Base-by-base conservation (phyloP, 2,888 invertebrate species). In the Argynnis bischoffii region DNA sequence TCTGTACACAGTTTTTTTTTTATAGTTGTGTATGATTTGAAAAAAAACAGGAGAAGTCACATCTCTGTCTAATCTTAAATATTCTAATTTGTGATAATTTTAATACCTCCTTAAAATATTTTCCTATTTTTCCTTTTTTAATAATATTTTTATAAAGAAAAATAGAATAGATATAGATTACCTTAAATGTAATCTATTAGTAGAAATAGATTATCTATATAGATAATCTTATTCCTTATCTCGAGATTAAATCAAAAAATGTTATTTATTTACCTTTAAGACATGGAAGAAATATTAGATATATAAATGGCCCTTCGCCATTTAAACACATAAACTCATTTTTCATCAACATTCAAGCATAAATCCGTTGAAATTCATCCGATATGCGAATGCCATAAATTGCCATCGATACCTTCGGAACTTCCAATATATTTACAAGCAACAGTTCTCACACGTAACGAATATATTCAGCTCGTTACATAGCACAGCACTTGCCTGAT, bases 401-500 rank as follows among this genome's bases (percentile, higher is more conserved):
- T 63, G 60, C 48, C 57, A 64, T 64, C 63, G 68, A 64, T 67
- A 68, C 54, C 56, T 64, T 64, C 53, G 63, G 64, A 54, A 64
- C 59, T 57, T 65, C 70, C 55, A 67, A 67, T 72, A 69, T 63
- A 66, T 69, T 71, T 66, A 66, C 64, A 64, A 64, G 55, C 16
- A 61, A 61, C 61, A 66, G 69, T 71, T 70, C 67, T 72, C 72
- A 69, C 72, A 71, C 59, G 67, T 70, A 69, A 71, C 72, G 68
- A 70, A 74, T 74, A 72, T 71, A 72, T 71, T 72, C 72, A 65
- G 70, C 72, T 75, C 65, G 74, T 69, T 71, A 71, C 71, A 69
- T 68, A 70, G 67, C 47, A 65, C 64, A 55, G 59, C 68, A 69
- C 63, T 51, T 72, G 71, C 60, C 48, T 75, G 72, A 76, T 75